Evolutionary conservation across 2,113 vertebrate genomes (phyloP).

Genomic region (Takifugu flavidus): DNA sequence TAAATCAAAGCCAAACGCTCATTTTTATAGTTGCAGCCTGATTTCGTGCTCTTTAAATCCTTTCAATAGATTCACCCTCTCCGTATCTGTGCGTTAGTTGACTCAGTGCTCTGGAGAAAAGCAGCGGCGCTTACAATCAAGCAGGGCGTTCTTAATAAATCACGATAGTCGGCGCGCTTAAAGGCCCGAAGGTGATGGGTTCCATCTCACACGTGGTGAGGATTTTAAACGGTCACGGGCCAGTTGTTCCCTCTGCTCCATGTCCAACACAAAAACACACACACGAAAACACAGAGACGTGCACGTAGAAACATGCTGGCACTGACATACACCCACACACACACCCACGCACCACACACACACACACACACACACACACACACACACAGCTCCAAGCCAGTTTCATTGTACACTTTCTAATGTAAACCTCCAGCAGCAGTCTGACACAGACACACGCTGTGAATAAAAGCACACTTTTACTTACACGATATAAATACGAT

Average conservation of each 20-base stretch:
- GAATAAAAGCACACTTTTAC: slow-evolving; percentile 76
- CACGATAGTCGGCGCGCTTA: background rate
- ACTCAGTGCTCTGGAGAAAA: too few species aligned
- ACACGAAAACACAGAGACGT: slow-evolving; percentile 25
- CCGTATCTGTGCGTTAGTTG: too few species aligned
- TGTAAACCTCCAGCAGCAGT: slow-evolving; percentile 73
- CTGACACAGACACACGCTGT: slow-evolving; percentile 67
- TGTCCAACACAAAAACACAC: slow-evolving; percentile 40
- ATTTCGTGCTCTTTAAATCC: too few species aligned
- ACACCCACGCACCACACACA: slow-evolving; percentile 34
- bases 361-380: slow-evolving; percentile 33
- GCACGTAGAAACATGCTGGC: slow-evolving; percentile 56
- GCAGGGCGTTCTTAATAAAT: too few species aligned
- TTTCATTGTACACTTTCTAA: slow-evolving; percentile 72
- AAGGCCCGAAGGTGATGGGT: slow-evolving; percentile 12
- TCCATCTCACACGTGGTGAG: background rate
- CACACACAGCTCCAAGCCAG: slow-evolving; percentile 59
- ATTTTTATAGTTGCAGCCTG: too few species aligned
- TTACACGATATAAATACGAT: slow-evolving; percentile 72
- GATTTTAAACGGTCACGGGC: slow-evolving; percentile 30
- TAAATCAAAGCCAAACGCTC: too few species aligned
- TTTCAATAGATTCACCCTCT: too few species aligned
- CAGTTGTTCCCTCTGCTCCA: slow-evolving; percentile 53
- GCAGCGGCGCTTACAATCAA: too few species aligned
- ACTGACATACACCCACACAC: slow-evolving; percentile 44